Evolutionary conservation across 2,888 invertebrate species (phyloP).

Genomic region (Volucella inflata): DNA sequence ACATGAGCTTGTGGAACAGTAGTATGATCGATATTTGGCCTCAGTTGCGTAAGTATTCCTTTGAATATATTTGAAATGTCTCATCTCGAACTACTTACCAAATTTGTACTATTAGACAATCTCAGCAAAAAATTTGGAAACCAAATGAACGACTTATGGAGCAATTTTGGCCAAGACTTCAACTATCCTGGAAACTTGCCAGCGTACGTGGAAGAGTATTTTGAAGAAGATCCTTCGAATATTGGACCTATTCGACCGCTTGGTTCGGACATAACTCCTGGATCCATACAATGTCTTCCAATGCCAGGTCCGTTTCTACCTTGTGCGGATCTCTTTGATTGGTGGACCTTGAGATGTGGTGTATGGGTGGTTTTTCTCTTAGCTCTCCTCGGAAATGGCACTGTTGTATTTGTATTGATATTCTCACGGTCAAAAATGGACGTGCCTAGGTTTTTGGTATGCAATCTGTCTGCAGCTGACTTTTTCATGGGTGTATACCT

Average conservation of each 20-base stretch:
- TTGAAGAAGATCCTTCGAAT: constrained; percentile 85
- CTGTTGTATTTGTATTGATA: constrained; percentile 96
- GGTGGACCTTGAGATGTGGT: constrained; percentile 98
- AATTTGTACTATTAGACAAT: constrained; percentile 85
- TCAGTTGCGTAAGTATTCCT: constrained; percentile 89
- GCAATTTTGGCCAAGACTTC: constrained; percentile 88
- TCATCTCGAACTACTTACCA: not conserved
- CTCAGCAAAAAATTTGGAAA: constrained; percentile 89
- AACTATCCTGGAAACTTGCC: constrained; percentile 89
- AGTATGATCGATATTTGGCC: constrained; percentile 93
- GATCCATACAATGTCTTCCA: constrained; percentile 89
- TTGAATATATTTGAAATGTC: not conserved
- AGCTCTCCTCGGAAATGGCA: constrained; percentile 97
- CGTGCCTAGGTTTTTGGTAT: constrained; percentile 97
- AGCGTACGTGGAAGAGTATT: constrained; percentile 89
- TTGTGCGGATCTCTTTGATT: constrained; percentile 97
- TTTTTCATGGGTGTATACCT: constrained; percentile 98
- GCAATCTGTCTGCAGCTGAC: constrained; percentile 98
- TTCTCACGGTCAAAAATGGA: constrained; percentile 97
- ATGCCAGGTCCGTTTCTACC: constrained; percentile 96
- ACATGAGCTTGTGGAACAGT: constrained; percentile 91
- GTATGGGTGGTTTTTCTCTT: constrained; percentile 98
- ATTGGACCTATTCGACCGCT: constrained; percentile 77
- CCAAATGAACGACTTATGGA: constrained; percentile 89
- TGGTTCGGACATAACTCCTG: constrained; percentile 80